Evolutionary conservation across 2,113 vertebrate species (phyloP).

Genomic region (Zosterops lateralis): DNA sequence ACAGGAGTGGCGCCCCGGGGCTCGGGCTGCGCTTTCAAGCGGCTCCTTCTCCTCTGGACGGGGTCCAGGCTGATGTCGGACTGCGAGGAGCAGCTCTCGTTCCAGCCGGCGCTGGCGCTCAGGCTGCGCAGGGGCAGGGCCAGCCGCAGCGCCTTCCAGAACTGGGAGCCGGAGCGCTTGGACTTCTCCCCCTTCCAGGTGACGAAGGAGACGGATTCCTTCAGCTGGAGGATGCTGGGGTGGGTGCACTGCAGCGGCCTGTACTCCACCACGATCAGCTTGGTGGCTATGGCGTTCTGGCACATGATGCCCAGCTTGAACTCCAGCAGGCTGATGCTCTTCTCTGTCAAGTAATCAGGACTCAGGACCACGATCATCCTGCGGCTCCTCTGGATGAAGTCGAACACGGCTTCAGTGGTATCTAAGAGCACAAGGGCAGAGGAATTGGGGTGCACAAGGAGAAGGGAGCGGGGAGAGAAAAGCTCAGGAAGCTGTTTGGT

Average conservation of each 20-base stretch:
- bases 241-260: slow-evolving; percentile 76
- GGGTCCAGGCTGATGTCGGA: slow-evolving; percentile 83
- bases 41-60: slow-evolving; percentile 63
- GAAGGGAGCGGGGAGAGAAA: neutral
- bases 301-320: slow-evolving; percentile 87
- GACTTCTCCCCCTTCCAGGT: slow-evolving; percentile 85
- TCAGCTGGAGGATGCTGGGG: slow-evolving; percentile 80
- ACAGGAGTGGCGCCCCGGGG: neutral
- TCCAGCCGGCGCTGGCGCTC: slow-evolving; percentile 76
- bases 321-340: slow-evolving; percentile 90
- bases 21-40: slow-evolving; percentile 62
- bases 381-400: slow-evolving; percentile 87
- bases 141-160: slow-evolving; percentile 87
- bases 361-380: slow-evolving; percentile 88
- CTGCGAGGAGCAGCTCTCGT: slow-evolving; percentile 91
- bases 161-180: slow-evolving; percentile 76
- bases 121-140: slow-evolving; percentile 85
- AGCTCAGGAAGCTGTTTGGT: neutral
- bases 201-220: slow-evolving; percentile 76
- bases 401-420: slow-evolving; percentile 81
- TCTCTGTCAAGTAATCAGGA: slow-evolving; percentile 82
- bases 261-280: slow-evolving; percentile 81
- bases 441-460: slow-evolving; percentile 1
- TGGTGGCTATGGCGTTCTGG: slow-evolving; percentile 77
- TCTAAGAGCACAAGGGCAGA: slow-evolving; percentile 70